These are phyloP conservation scores for Melanotaenia duboulayi DNA, from an alignment of 2,113 vertebrate genomes.

Conservation along the genomic window DNA sequence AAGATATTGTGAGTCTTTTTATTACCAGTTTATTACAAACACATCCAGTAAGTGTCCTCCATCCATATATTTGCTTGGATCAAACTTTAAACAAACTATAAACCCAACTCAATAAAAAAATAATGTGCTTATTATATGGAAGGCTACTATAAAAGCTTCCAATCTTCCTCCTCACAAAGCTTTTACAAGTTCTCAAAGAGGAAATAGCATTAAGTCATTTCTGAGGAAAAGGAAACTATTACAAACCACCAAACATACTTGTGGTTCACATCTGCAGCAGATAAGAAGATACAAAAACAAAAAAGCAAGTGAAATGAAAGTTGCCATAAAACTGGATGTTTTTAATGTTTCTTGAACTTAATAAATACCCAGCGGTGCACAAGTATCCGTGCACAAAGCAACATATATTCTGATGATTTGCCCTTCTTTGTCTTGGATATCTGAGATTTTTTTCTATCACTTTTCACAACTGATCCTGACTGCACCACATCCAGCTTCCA, in stretches of 20 bases:
- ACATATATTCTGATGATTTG: too few species aligned
- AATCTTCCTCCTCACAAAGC: conserved; percentile 29
- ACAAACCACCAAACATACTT: conserved; percentile 11
- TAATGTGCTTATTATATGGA: conserved; percentile 31
- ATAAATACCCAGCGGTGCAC: too few species aligned
- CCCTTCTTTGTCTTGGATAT: too few species aligned
- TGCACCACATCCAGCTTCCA: too few species aligned
- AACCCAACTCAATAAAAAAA: not conserved
- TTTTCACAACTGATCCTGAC: too few species aligned
- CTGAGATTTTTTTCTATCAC: too few species aligned
- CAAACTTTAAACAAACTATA: not conserved
- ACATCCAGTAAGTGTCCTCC: too few species aligned
- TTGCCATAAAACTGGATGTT: not conserved
- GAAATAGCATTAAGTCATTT: conserved; percentile 23
- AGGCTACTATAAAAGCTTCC: conserved; percentile 8
- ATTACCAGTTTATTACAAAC: too few species aligned
- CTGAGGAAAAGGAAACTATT: conserved; percentile 3
- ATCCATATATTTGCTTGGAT: not conserved
- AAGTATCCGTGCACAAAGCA: too few species aligned
- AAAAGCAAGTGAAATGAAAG: not conserved
- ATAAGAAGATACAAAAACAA: not conserved
- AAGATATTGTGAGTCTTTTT: too few species aligned
- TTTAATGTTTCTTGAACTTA: too few species aligned
- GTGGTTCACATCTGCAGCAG: not conserved
- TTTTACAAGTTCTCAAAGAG: conserved; percentile 37